phyloP scores from a whole-genome alignment of 2,113 vertebrate genomes.

The Saccopteryx bilineata region DNA sequence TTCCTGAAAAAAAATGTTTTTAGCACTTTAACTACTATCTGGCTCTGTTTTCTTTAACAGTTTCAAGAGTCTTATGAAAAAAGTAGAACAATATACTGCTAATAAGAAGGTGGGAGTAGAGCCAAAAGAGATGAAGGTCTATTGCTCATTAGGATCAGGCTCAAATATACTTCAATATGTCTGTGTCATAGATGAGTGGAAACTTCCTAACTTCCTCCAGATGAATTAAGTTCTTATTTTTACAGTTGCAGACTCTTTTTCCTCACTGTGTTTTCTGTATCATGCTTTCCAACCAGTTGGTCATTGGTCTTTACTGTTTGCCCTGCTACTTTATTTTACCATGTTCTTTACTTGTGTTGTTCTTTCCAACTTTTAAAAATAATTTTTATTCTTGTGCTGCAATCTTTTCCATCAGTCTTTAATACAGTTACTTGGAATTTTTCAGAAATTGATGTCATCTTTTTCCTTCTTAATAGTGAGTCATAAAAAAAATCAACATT shows the following conservation, averaged over 20 bases:
- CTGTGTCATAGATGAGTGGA: neutral
- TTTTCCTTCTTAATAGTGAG: constrained; percentile 35
- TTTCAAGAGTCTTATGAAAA: neutral
- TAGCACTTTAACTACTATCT: neutral
- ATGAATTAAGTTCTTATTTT: neutral
- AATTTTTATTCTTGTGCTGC: neutral
- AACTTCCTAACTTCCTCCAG: neutral
- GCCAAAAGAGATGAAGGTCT: neutral
- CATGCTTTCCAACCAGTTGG: neutral
- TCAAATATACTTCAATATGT: neutral
- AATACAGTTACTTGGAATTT: neutral
- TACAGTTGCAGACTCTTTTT: neutral
- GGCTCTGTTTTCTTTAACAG: neutral
- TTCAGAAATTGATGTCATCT: constrained; percentile 19
- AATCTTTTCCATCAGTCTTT: constrained; percentile 59
- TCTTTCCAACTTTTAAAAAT: constrained; percentile 53
- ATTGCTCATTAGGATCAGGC: neutral
- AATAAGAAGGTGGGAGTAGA: neutral
- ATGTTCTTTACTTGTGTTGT: neutral
- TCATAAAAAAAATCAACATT: constrained; percentile 36
- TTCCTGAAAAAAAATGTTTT: neutral
- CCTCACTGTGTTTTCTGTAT: neutral
- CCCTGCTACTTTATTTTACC: neutral
- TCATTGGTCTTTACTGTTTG: neutral
- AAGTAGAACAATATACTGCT: neutral